Evolutionary conservation across 1,140 invertebrate genomes (phyloP), one percentile per base, ranked within the genome.

Genomic region (Eriocheir sinensis): DNA sequence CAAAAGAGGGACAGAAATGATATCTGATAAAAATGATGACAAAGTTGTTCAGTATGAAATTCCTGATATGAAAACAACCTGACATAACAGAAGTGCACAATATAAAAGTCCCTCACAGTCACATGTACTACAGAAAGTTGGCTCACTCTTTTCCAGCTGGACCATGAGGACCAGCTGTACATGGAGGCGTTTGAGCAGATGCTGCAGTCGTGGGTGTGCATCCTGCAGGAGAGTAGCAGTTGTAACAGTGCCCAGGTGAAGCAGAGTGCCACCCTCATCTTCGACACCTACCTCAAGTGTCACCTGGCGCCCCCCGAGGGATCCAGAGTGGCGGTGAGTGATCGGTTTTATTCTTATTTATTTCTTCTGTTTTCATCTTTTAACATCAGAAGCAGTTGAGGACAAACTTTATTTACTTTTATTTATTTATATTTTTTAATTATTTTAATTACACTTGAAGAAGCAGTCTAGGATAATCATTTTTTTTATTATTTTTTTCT

Each of bases 301-400:
- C 98, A 99, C 97, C 97, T 99, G 89, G 98, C 98, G 44, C 97
- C 98, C 21, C 98, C 98, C 0, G 98, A 99, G 96, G 98, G 98
- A 15, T 97, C 97, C 85, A 97, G 98, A 93, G 96, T 96, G 96
- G 97, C 97, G 80, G 97, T 97, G 96, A 96, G 96, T 91, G 96
- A 27, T 60, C 27, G 36, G 80, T 72, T 41, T 34, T 89, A n/a
- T n/a, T n/a, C n/a, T n/a, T n/a, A n/a, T n/a, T 32, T 17, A 0
- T 2, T 34, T 81, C 27, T 41, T 41, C 27, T 81, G 30, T 34
- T 6, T 17, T 80, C 27, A 44, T 30, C 81, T 79, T 27, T 27
- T n/a, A n/a, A n/a, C n/a, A n/a, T n/a, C n/a, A n/a, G n/a, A n/a
- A n/a, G n/a, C n/a, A n/a, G n/a, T n/a, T n/a, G n/a, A n/a, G n/a